phyloP scores from a whole-genome alignment of 2,888 invertebrate genomes.

The Drosophila quinaria region DNA sequence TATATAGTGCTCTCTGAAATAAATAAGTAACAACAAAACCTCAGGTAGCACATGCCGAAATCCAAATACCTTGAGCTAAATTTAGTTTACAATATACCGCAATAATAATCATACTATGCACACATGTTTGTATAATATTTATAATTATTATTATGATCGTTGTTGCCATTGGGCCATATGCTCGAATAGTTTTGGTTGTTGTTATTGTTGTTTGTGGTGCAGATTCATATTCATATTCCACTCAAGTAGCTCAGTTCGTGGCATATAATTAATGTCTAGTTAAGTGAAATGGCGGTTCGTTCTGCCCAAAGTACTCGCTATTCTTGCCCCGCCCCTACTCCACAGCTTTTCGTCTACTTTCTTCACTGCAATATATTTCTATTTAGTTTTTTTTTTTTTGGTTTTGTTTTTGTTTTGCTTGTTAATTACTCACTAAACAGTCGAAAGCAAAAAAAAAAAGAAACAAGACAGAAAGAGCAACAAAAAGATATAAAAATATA shows the following conservation, averaged over 20 bases:
- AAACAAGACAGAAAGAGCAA: background rate
- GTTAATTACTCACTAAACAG: slow-evolving; percentile 80
- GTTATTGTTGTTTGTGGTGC: background rate
- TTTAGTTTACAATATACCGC: slow-evolving; percentile 56
- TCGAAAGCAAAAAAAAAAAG: slow-evolving; percentile 35
- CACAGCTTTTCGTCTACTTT: slow-evolving; percentile 7
- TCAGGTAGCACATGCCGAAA: slow-evolving; percentile 31
- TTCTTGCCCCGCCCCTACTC: slow-evolving; percentile 9
- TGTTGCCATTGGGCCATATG: slow-evolving; percentile 26
- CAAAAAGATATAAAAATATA: slow-evolving; percentile 30
- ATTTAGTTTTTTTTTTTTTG: slow-evolving; percentile 2
- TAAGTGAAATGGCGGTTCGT: slow-evolving; percentile 73
- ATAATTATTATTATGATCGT: slow-evolving; percentile 46
- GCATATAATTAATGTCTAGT: slow-evolving; percentile 76
- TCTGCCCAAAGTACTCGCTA: slow-evolving; percentile 36
- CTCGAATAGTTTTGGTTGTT: background rate
- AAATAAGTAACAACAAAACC: slow-evolving; percentile 21
- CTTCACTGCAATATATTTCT: slow-evolving; percentile 20
- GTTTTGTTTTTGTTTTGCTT: slow-evolving; percentile 40
- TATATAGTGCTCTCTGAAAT: background rate
- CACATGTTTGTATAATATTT: slow-evolving; percentile 32
- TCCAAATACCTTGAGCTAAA: slow-evolving; percentile 67
- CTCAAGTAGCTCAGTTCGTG: slow-evolving; percentile 30
- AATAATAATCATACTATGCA: slow-evolving; percentile 34
- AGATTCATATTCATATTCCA: slow-evolving; percentile 13